A percentile compares a stretch with the other conserved stretches of the same genome.
Conservation (phyloP, 2,797 vertebrate species). For the Gambelia wislizenii region DNA sequence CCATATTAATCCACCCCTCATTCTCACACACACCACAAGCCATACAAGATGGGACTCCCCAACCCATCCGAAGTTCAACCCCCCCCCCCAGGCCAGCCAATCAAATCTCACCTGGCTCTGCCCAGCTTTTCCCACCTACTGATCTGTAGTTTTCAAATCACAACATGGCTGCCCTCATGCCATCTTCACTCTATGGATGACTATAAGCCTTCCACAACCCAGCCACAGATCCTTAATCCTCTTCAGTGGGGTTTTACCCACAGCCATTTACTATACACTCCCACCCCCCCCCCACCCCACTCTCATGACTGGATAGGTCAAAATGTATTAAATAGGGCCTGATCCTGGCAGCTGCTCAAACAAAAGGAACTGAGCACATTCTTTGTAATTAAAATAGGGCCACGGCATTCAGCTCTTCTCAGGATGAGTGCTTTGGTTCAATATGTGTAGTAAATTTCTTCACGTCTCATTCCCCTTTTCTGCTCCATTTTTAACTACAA, state of each 20-base stretch:
- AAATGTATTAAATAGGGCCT: conserved; percentile 27
- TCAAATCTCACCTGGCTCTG: background rate
- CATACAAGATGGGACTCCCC: too few species aligned
- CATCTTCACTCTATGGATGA: conserved; percentile 28
- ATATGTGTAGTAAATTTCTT: conserved; percentile 56
- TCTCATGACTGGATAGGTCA: background rate
- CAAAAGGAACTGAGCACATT: conserved; percentile 4
- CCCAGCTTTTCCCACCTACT: background rate
- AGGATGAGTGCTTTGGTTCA: conserved; percentile 32
- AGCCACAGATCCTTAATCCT: conserved; percentile 61
- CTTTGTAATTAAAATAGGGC: conserved; percentile 34
- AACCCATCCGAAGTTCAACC: background rate
- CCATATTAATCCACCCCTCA: too few species aligned
- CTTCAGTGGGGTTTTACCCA: conserved; percentile 50
- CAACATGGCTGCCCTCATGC: background rate
- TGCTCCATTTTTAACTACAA: conserved; percentile 26
- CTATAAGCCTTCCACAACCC: conserved; percentile 48
- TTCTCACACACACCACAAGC: too few species aligned
- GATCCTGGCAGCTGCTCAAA: conserved; percentile 47
- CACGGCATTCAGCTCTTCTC: conserved; percentile 26
- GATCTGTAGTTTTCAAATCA: background rate
- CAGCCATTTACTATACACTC: conserved; percentile 43
- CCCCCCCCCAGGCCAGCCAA: background rate
- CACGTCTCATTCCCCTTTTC: conserved; percentile 50
- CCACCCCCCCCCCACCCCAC: conserved; percentile 37